phyloP scores from a whole-genome alignment of 2,797 vertebrate species.

The Linurgus olivaceus region DNA sequence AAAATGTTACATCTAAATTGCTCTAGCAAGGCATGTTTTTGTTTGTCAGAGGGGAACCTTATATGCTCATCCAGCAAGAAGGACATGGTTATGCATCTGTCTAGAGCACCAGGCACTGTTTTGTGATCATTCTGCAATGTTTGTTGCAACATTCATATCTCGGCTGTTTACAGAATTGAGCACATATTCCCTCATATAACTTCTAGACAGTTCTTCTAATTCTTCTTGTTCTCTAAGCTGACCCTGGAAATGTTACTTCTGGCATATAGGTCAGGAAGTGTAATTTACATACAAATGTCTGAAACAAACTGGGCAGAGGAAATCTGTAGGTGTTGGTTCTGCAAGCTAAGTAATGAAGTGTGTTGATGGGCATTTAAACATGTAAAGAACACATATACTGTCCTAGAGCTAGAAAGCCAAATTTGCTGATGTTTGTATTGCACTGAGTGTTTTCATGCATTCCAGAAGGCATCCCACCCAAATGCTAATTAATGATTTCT shows the following conservation, averaged over 20 bases:
- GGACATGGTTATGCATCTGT: background rate
- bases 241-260: background rate
- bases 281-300: background rate
- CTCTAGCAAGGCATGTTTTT: background rate
- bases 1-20: background rate
- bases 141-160: background rate
- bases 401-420: background rate
- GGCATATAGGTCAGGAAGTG: background rate
- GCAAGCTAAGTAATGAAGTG: background rate
- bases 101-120: background rate
- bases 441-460: background rate
- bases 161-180: background rate
- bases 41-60: background rate
- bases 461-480: background rate
- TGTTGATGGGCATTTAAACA: background rate
- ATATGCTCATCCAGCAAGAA: background rate
- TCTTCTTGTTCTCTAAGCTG: background rate
- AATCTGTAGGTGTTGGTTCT: background rate
- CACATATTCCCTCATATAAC: background rate
- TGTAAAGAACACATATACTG: rapidly evolving
- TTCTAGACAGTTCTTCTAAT: background rate
- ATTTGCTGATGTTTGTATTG: background rate
- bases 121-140: background rate
- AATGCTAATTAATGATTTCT: background rate
- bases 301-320: background rate